phyloP scores from a whole-genome alignment of 2,797 vertebrate genomes.

The Xenentodon cancila region DNA sequence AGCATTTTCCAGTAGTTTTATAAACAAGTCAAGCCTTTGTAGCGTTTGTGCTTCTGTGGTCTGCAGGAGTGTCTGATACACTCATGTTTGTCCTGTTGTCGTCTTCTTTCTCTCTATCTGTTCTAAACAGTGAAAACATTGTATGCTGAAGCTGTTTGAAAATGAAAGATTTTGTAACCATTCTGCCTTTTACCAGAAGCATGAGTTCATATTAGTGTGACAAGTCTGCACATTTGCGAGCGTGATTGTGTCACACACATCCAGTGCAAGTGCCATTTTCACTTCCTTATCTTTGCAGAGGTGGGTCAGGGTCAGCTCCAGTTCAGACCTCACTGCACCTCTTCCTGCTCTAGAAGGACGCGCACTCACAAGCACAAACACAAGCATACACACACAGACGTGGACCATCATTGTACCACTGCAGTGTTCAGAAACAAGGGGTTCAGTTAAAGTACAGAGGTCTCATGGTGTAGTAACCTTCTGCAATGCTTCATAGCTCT shows the following conservation, averaged over 20 bases:
- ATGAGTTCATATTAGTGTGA: slow-evolving; percentile 6
- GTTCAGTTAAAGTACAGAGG: neutral
- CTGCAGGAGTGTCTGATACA: too few species aligned
- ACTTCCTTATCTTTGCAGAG: slow-evolving; percentile 55
- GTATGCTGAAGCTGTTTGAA: too few species aligned
- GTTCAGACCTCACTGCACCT: slow-evolving; percentile 37
- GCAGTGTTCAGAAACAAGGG: neutral
- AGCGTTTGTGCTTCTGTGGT: too few species aligned
- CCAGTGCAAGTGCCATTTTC: slow-evolving; percentile 19
- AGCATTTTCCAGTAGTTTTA: too few species aligned
- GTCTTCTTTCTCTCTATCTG: too few species aligned
- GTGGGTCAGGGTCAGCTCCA: slow-evolving; percentile 61
- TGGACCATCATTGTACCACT: too few species aligned
- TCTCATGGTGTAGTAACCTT: neutral
- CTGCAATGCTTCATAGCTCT: neutral
- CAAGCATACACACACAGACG: neutral
- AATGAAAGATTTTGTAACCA: too few species aligned
- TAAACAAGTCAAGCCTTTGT: too few species aligned
- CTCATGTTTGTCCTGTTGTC: too few species aligned
- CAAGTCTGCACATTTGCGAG: slow-evolving; percentile 12
- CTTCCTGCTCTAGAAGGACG: slow-evolving; percentile 33
- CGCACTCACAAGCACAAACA: slow-evolving; percentile 13
- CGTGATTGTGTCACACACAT: slow-evolving; percentile 3
- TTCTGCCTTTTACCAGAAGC: too few species aligned
- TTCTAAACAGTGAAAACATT: too few species aligned